Conservation (phyloP, 1,140 invertebrate genomes). For the Ostrea edulis region DNA sequence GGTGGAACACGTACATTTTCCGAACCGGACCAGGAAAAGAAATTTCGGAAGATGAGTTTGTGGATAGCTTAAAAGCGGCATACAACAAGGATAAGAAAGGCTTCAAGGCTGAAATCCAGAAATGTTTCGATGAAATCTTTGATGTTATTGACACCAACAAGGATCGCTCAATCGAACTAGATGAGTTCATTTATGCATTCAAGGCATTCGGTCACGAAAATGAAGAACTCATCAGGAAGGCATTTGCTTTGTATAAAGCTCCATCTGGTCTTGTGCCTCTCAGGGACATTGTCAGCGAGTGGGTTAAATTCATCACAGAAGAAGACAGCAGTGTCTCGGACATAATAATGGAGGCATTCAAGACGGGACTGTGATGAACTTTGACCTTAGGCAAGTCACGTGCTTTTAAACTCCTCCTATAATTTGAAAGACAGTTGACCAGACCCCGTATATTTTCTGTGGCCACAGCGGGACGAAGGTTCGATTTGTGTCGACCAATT, state of each 20-base stretch:
- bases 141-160: conserved; percentile 68
- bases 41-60: conserved; percentile 56
- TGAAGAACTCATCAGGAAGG: conserved; percentile 56
- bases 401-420: not conserved
- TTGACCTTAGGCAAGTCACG: not conserved
- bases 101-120: conserved; percentile 49
- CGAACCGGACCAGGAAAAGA: conserved; percentile 42
- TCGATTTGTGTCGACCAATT: not conserved
- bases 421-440: not conserved
- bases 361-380: not conserved
- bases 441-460: not conserved
- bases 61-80: conserved; percentile 38
- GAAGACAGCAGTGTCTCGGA: not conserved
- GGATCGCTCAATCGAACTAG: conserved; percentile 62
- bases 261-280: conserved; percentile 41
- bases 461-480: not conserved
- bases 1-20: conserved; percentile 58
- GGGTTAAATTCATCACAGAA: conserved; percentile 28
- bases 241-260: conserved; percentile 60
- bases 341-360: conserved; percentile 21
- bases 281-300: conserved; percentile 32
- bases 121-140: conserved; percentile 62
- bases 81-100: conserved; percentile 54
- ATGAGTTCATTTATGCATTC: conserved; percentile 64
- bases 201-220: conserved; percentile 67